These are phyloP conservation scores for Sisyra nigra DNA, from an alignment of 2,888 invertebrate genomes.

Conservation along the genomic window DNA sequence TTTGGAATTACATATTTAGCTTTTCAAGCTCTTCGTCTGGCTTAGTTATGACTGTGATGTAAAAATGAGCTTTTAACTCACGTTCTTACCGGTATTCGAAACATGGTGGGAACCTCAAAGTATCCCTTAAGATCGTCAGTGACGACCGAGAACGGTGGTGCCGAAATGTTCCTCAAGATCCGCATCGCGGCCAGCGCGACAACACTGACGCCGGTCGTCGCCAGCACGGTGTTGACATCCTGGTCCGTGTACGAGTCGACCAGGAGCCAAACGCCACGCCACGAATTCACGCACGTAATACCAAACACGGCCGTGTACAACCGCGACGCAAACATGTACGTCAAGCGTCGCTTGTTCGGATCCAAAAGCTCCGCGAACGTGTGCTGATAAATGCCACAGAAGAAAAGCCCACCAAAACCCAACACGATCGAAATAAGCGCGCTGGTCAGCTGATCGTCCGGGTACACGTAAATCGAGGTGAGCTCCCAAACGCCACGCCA, in stretches of 20 bases:
- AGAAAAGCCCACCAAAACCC: slow-evolving; percentile 51
- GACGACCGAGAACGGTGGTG: slow-evolving; percentile 64
- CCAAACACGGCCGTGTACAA: slow-evolving; percentile 61
- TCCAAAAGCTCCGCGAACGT: slow-evolving; percentile 38
- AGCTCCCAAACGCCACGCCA: slow-evolving; percentile 80
- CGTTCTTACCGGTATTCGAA: slow-evolving; percentile 62
- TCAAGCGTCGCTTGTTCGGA: slow-evolving; percentile 50
- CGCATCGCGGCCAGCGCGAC: slow-evolving; percentile 50
- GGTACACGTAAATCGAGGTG: slow-evolving; percentile 54
- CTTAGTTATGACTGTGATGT: no score
- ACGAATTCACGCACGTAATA: slow-evolving; percentile 70
- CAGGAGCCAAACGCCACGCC: slow-evolving; percentile 71
- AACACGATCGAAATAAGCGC: slow-evolving; percentile 50
- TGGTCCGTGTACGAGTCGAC: slow-evolving; percentile 55
- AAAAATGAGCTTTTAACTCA: no score
- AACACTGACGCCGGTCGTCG: slow-evolving; percentile 48
- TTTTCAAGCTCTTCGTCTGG: neutral
- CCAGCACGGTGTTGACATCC: slow-evolving; percentile 34
- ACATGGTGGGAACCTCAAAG: slow-evolving; percentile 75
- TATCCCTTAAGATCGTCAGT: slow-evolving; percentile 62
- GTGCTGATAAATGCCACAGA: slow-evolving; percentile 37
- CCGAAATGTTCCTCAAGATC: slow-evolving; percentile 61
- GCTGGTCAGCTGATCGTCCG: slow-evolving; percentile 40
- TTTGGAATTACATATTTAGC: neutral
- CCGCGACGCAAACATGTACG: slow-evolving; percentile 53